Evolutionary conservation across 2,113 vertebrate species (phyloP), one percentile per base, ranked within the genome.

Genomic region (Psilopsiagon aurifrons): DNA sequence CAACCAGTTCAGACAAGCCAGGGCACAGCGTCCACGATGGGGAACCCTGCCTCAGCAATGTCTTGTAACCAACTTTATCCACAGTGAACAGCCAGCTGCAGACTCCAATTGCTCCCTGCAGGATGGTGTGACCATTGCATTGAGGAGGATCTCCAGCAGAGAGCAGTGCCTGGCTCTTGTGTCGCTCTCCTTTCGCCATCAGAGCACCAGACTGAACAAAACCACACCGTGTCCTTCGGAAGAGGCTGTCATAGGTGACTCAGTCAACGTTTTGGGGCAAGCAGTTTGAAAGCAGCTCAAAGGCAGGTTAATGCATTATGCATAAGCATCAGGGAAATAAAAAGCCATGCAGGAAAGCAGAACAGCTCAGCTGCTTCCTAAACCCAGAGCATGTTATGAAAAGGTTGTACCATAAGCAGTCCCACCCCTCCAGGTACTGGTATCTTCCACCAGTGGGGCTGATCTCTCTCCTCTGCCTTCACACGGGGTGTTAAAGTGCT

Each of bases 101-200:
- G 19, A 9, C 23, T 9, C 2, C 2, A 7, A 9, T 10, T 6
- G 23, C 63, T 69, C 3, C 6, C 12, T 54, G 55, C 24, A 3
- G 31, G 27, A 10, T 0, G 23, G 31, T n/a, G 41, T 63, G 49
- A 12, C 3, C 1, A 20, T 12, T 54, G 78, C 57, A 7, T 0
- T 3, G 49, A 66, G 51, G 44, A 71, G 59, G 28, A 12, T 14
- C 44, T 27, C n/a, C 60, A 19, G 52, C 52, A 28, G 59, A 41
- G 66, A 46, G 39, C 29, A 3, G 39, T 60, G 78, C 79, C 59
- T 33, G 60, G n/a, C 67, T n/a, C 62, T 18, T 20, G 6, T 54
- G n/a, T 35, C 35, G 13, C 35, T 3, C 0, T 10, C 79, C 46
- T 54, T 73, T 47, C 47, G 67, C n/a, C 52, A 10, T 59, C 66